phyloP scores from a whole-genome alignment of 2,113 vertebrate species.

The Tor tambroides region DNA sequence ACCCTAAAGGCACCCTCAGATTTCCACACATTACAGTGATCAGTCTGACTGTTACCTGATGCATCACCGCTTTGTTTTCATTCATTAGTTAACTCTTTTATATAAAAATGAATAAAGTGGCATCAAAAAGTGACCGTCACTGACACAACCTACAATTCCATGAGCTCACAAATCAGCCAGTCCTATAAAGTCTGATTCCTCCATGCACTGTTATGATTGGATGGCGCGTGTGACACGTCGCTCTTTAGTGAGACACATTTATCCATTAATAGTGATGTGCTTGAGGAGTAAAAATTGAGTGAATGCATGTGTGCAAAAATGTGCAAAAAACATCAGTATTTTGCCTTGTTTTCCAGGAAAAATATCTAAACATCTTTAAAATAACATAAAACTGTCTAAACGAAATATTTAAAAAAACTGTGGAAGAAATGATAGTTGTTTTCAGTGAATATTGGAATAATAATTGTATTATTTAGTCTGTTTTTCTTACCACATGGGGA shows the following conservation, averaged over 20 bases:
- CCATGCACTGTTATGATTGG: conserved; percentile 27
- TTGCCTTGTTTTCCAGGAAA: neutral
- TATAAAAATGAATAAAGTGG: neutral
- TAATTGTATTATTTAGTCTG: too few relatives aligned
- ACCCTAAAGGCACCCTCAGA: neutral
- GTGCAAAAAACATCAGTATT: neutral
- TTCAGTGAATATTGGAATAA: neutral
- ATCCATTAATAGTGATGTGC: neutral
- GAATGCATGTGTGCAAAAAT: neutral
- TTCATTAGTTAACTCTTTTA: neutral
- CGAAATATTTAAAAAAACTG: neutral
- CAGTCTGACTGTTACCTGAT: neutral
- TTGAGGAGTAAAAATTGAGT: neutral
- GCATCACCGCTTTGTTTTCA: neutral
- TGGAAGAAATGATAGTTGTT: neutral
- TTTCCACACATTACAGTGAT: neutral
- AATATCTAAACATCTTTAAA: neutral
- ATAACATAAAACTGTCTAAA: neutral
- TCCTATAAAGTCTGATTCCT: neutral
- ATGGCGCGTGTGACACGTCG: neutral
- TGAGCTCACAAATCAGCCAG: too few relatives aligned
- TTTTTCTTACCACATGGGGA: neutral
- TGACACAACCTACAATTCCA: neutral
- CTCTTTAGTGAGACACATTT: neutral
- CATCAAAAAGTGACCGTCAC: neutral